Base-by-base conservation (phyloP, 2,797 vertebrate genomes). In the Pseudopleuronectes americanus region DNA sequence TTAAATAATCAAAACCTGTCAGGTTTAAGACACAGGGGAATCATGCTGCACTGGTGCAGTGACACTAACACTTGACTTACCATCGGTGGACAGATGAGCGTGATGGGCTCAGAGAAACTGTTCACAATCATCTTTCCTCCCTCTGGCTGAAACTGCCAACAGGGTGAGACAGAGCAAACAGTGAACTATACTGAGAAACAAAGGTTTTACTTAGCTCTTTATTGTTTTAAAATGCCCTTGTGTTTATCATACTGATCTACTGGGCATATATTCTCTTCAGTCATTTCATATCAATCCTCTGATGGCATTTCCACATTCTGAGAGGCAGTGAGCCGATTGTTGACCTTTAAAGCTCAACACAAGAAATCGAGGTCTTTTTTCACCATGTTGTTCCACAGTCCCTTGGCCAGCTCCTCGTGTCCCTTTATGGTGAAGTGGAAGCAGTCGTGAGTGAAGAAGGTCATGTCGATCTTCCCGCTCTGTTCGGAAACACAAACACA, bases 351-450 rank as follows among this genome's bases (percentile, higher is more conserved):
- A 54, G 28, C 38, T 64, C 7, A 72, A 38, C 24, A 45, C 17
- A 61, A 41, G n/a, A 6, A 53, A 12, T 23, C 22, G 8, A 49
- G 51, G 19, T 77, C 8, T n/a, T 26, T 59, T 41, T 74, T 89
- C 82, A 96, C 95, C 95, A 96, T 96, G 85, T 96, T 96, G 90
- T 96, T 96, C 95, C 95, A 96, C 38, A 96, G 88, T 21, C 92
- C 95, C 64, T 94, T 95, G 52, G 95, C 94, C 79, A 96, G 84
- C 89, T 94, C 93, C 69, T 96, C 94, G 0, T 96, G 95, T 23
- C 95, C 95, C 84, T 95, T 95, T 12, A 95, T 93, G 77, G 93
- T 94, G 86, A 95, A 94, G 84, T 96, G 95, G 88, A 96, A 96
- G 79, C 95, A 96, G 90, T 96, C 95, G 2, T 93, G 94, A 22